phyloP scores from a whole-genome alignment of 2,113 vertebrate genomes.

The Forbesichthys papilliferus region DNA sequence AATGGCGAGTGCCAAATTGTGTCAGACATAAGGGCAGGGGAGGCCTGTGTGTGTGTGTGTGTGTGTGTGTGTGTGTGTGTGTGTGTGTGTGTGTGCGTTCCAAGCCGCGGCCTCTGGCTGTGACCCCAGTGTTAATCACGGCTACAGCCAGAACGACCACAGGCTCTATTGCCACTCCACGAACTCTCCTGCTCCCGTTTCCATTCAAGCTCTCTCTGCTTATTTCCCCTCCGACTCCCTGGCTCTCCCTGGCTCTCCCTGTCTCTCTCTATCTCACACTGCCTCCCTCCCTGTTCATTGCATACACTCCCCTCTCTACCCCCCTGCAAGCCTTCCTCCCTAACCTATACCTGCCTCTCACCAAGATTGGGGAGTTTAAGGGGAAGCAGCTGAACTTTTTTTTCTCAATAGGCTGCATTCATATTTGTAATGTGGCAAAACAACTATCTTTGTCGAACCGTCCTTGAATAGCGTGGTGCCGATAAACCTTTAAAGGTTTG shows the following conservation, averaged over 20 bases:
- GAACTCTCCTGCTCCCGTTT: constrained; percentile 9
- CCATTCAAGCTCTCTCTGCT: constrained; percentile 16
- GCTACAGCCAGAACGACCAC: constrained; percentile 60
- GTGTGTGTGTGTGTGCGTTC: constrained; percentile 23
- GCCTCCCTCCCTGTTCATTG: constrained; percentile 24
- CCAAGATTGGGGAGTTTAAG: constrained; percentile 1
- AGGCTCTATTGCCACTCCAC: constrained; percentile 38
- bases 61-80: constrained; percentile 36
- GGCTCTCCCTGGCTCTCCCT: constrained; percentile 43
- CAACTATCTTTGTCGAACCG: too few species aligned
- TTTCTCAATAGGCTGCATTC: too few species aligned
- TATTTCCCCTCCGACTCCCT: constrained; percentile 37
- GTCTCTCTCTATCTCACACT: constrained; percentile 31
- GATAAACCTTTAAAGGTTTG: too few species aligned
- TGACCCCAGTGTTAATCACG: constrained; percentile 70
- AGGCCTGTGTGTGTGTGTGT: constrained; percentile 45
- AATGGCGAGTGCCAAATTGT: constrained; percentile 52
- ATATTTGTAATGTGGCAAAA: too few species aligned
- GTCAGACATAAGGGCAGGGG: constrained; percentile 44
- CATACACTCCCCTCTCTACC: constrained; percentile 15
- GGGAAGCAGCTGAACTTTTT: not conserved
- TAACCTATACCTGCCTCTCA: constrained; percentile 9
- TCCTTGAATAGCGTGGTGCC: too few species aligned
- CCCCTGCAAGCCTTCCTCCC: constrained; percentile 33
- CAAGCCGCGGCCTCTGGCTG: constrained; percentile 58